Evolutionary conservation across 2,113 vertebrate species (phyloP).

Genomic region (Lophotis ruficrista): DNA sequence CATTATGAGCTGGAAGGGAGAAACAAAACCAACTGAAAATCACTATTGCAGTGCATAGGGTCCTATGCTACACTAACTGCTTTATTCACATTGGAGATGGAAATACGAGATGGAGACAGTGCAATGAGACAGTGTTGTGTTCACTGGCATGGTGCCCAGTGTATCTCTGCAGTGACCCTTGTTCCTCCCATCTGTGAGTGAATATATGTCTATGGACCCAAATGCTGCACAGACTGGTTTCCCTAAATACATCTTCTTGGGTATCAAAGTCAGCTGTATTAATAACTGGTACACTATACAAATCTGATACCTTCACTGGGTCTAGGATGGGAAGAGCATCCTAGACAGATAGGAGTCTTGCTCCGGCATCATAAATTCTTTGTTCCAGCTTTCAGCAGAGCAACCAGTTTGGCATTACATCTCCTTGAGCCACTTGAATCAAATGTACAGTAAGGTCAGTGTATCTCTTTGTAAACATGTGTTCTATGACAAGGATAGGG

Average conservation of each 20-base stretch:
- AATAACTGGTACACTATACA: not conserved
- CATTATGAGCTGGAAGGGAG: not conserved
- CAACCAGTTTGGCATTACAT: not conserved
- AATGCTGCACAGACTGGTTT: not conserved
- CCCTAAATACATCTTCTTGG: not conserved
- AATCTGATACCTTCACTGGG: not conserved
- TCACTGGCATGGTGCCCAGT: not conserved
- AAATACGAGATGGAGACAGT: not conserved
- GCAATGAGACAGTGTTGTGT: rapidly evolving
- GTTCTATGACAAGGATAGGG: not conserved
- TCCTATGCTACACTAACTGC: not conserved
- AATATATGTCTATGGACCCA: not conserved
- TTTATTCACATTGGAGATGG: not conserved
- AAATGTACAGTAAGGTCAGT: not conserved
- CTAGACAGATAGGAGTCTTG: not conserved
- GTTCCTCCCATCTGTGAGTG: not conserved
- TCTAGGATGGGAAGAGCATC: not conserved
- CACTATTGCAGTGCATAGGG: not conserved
- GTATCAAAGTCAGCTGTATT: not conserved
- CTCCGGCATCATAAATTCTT: not conserved
- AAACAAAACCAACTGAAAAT: not conserved
- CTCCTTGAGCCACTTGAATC: not conserved
- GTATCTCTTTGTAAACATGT: not conserved
- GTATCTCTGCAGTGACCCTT: not conserved
- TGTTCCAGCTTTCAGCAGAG: not conserved